phyloP scores from a whole-genome alignment of 2,113 vertebrate genomes.

The Rhinolophus sinicus region DNA sequence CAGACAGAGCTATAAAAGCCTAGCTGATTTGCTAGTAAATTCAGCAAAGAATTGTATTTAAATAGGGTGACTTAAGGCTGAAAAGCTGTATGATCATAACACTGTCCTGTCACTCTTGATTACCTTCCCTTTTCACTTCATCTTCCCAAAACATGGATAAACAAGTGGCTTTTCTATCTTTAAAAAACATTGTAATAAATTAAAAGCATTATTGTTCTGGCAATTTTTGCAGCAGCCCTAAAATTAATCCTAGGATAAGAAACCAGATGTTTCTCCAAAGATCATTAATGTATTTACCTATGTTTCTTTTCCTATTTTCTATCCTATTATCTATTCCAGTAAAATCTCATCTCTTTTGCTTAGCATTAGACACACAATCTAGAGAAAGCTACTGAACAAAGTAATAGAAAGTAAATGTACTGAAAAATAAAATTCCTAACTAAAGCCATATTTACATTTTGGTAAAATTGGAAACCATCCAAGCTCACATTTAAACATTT shows the following conservation, averaged over 20 bases:
- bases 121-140: background rate
- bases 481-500: conserved; percentile 48
- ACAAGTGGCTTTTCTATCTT: background rate
- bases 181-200: conserved; percentile 3
- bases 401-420: conserved; percentile 76
- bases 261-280: background rate
- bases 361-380: conserved; percentile 56
- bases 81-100: background rate
- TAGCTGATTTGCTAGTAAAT: background rate
- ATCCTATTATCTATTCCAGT: conserved; percentile 29
- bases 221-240: background rate
- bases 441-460: conserved; percentile 74
- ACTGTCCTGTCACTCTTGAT: background rate
- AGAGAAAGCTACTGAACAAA: conserved; percentile 66
- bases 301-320: conserved; percentile 1
- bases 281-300: background rate
- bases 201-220: background rate
- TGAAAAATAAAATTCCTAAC: conserved; percentile 72
- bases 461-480: conserved; percentile 67
- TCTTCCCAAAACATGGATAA: background rate
- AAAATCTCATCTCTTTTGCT: conserved; percentile 46
- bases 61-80: background rate
- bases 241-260: background rate
- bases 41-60: background rate
- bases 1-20: background rate